These are phyloP conservation scores for Eidolon helvum DNA, from an alignment of 2,113 vertebrate genomes.

Conservation along the genomic window DNA sequence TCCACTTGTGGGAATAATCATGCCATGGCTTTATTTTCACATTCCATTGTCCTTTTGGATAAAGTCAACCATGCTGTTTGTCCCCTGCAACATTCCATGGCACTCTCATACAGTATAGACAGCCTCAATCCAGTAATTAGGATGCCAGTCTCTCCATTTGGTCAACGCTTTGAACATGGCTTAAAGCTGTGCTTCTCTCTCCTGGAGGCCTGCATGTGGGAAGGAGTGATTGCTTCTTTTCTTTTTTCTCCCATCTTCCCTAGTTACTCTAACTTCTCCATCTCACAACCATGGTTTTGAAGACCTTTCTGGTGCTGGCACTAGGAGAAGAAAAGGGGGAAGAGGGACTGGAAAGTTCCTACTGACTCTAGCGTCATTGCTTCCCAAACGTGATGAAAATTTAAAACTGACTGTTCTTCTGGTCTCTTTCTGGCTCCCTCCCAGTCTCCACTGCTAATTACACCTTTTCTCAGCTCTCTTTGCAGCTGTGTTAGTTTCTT, in stretches of 20 bases:
- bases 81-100: neutral
- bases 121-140: neutral
- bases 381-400: too few species aligned
- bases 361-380: too few species aligned
- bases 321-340: neutral
- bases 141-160: neutral
- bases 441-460: rapidly evolving
- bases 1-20: neutral
- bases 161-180: neutral
- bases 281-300: neutral
- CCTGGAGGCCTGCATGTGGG: neutral
- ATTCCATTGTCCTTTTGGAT: neutral
- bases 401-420: too few species aligned
- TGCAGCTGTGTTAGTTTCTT: neutral
- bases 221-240: neutral
- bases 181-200: neutral
- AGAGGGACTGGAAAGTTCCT: neutral
- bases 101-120: neutral
- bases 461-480: neutral
- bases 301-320: neutral
- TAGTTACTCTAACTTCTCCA: neutral
- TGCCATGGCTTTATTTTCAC: neutral
- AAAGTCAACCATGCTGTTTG: rapidly evolving
- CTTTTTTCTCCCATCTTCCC: neutral
- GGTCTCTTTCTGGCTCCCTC: neutral